Evolutionary conservation across 2,797 vertebrate species (phyloP), one percentile per base, ranked within the genome.

Genomic region (Trichosurus vulpecula): DNA sequence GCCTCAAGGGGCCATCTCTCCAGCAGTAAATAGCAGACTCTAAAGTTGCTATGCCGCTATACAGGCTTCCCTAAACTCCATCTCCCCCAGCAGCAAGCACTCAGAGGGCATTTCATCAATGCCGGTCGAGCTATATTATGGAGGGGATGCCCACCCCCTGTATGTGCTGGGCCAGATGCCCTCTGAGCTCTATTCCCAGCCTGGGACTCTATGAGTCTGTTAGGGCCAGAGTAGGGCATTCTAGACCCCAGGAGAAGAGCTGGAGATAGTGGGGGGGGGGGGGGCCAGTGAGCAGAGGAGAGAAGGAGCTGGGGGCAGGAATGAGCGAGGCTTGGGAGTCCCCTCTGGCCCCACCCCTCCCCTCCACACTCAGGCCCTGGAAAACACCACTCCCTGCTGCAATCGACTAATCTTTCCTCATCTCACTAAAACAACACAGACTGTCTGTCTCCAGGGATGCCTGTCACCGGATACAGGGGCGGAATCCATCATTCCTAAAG

Each of bases 401-500:
- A 95, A 22, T 11, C 0, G 0, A n/a, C 97, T 98, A 98, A 98
- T 98, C 97, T 98, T 97, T 94, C 97, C 94, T 97, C 97, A 98
- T 98, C 98, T 97, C 9, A 0, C 97, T 98, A 98, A 98, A 98
- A 98, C 97, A 98, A 98, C 98, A 98, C 97, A 98, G 97, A 98
- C 98, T 98, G 97, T 93, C 98, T 98, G 98, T 98, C 98, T 98
- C 98, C 97, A 98, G 97, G 97, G 97, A 98, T 97, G 97, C 97
- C 97, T 97, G 97, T 98, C 97, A 97, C 97, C 98, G 98, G 97
- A 98, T 97, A 97, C 93, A 96, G 96, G 93, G 97, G 97, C 90
- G 97, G 96, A 97, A 98, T 97, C 97, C 96, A 98, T 98, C 97
- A 98, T 98, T 97, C 97, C 97, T 96, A 98, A 97, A 93, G 97